Percentiles rank a stretch among this genome's conserved stretches.
phyloP scores from a whole-genome alignment of 1,140 invertebrate genomes.

The Halyomorpha halys region DNA sequence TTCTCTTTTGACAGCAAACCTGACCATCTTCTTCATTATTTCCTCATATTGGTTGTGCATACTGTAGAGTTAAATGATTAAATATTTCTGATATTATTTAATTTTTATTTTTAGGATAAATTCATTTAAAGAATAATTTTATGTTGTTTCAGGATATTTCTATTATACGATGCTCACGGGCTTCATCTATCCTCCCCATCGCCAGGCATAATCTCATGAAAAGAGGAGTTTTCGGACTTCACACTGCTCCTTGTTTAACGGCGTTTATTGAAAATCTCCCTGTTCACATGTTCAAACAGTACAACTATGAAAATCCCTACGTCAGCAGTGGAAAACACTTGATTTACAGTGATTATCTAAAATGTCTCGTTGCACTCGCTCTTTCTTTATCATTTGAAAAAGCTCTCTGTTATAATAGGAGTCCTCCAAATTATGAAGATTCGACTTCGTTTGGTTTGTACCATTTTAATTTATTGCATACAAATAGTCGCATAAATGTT shows the following conservation, averaged over 20 bases:
- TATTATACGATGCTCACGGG: constrained; percentile 39
- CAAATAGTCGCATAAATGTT: neutral
- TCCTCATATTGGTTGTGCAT: too few species aligned
- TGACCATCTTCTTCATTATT: too few species aligned
- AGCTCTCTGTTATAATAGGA: constrained; percentile 42
- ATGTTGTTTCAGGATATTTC: constrained; percentile 42
- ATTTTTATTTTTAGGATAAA: neutral
- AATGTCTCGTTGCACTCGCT: constrained; percentile 45
- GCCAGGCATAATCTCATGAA: constrained; percentile 42
- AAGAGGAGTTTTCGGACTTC: constrained; percentile 44
- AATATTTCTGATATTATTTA: too few species aligned
- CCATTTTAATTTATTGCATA: neutral
- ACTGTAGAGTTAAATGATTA: too few species aligned
- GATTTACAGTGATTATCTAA: constrained; percentile 49
- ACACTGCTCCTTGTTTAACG: constrained; percentile 46
- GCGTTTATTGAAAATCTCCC: constrained; percentile 40
- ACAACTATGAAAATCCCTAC: constrained; percentile 45
- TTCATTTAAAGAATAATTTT: too few species aligned
- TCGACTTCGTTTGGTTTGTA: constrained; percentile 29
- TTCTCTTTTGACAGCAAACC: too few species aligned
- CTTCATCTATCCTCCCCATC: constrained; percentile 41
- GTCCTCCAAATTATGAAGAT: constrained; percentile 37
- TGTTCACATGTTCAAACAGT: constrained; percentile 43
- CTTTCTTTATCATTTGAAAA: constrained; percentile 46
- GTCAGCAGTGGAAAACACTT: constrained; percentile 50